These are phyloP conservation scores for Phacellophora camtschatica DNA, from an alignment of 30 jellyfish, hydroid and myxozoan genomes.

Conservation along the genomic window DNA sequence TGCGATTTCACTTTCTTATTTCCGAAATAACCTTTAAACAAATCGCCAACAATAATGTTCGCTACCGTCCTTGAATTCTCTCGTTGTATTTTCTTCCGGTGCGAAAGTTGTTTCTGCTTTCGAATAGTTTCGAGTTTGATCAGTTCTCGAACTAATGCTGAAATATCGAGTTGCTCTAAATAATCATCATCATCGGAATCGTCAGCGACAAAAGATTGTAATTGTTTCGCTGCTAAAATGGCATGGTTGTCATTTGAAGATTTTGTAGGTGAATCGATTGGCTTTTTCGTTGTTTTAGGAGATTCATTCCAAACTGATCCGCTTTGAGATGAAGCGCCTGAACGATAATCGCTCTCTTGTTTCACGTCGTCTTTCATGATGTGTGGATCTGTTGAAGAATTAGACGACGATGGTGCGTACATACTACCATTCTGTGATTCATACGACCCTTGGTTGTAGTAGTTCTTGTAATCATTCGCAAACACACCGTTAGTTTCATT, in stretches of 20 bases:
- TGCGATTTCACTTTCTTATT: constrained; percentile 15
- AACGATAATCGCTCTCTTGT: not conserved
- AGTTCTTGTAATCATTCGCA: not conserved
- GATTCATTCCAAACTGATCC: not conserved
- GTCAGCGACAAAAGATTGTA: not conserved
- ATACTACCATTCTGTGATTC: not conserved
- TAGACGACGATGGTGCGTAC: not conserved
- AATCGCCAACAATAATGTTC: constrained; percentile 42
- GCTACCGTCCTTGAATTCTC: constrained; percentile 32
- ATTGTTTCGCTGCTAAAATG: not conserved
- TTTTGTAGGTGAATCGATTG: not conserved
- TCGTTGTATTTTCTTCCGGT: constrained; percentile 30
- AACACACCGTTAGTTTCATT: not conserved
- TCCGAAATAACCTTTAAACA: constrained; percentile 46
- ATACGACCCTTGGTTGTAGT: no score
- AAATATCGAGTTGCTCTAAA: constrained; percentile 49
- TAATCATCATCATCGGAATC: constrained; percentile 52
- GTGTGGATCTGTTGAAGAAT: not conserved
- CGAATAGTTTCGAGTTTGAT: constrained; percentile 60
- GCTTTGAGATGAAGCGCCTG: not conserved
- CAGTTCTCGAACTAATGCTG: constrained; percentile 66
- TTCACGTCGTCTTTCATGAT: not conserved
- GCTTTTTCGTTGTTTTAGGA: not conserved
- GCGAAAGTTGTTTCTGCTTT: constrained; percentile 31
- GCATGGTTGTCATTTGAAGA: not conserved